phyloP scores from a whole-genome alignment of 2,797 vertebrate species.

The Anniella stebbinsi region DNA sequence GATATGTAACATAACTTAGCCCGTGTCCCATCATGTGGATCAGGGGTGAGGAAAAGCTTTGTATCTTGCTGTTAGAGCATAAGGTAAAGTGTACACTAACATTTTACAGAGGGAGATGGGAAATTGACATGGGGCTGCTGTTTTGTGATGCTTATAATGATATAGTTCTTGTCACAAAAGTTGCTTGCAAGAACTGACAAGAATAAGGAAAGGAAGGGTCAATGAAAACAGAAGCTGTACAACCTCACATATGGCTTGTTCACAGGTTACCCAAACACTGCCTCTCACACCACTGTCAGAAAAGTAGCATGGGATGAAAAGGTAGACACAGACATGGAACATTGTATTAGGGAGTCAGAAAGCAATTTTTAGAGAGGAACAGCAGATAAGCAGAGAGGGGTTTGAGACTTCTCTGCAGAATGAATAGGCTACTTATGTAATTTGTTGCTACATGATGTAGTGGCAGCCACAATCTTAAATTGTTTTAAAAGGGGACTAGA shows the following conservation, averaged over 20 bases:
- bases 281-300: no score
- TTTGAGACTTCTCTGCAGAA: background rate
- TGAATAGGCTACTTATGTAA: no score
- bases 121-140: background rate
- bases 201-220: background rate
- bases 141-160: background rate
- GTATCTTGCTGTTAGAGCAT: background rate
- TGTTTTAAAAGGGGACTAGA: no score
- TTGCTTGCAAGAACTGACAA: background rate
- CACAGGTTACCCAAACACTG: no score
- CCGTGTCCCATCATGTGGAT: no score
- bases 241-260: no score
- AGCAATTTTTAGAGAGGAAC: background rate
- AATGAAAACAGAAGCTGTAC: no score
- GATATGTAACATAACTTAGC: background rate
- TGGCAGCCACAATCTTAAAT: no score
- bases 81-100: background rate
- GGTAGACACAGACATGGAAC: no score
- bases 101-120: background rate
- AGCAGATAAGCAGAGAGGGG: background rate
- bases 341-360: no score
- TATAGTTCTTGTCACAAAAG: background rate
- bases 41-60: background rate
- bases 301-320: no score
- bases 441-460: no score